phyloP scores from a whole-genome alignment of 2,888 invertebrate species.

The Tholera decimalis region DNA sequence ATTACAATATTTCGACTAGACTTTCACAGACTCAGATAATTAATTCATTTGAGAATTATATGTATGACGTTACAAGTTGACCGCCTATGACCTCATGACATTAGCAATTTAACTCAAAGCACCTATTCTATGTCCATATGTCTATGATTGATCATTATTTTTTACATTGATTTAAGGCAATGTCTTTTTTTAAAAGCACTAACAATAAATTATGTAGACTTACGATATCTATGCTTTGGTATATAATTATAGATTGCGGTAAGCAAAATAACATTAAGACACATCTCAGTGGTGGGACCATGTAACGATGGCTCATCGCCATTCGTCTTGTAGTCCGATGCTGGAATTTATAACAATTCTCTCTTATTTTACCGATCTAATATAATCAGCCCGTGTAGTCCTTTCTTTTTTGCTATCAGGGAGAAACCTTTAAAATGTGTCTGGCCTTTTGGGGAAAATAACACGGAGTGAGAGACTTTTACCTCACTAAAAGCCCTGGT shows the following conservation, averaged over 20 bases:
- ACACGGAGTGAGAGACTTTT: too few relatives aligned
- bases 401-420: too few relatives aligned
- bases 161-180: conserved; percentile 10
- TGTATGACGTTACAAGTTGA: conserved; percentile 12
- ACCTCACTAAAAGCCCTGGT: too few relatives aligned
- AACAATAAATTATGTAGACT: conserved; percentile 16
- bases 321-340: too few relatives aligned
- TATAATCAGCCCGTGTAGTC: too few relatives aligned
- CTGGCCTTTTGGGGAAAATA: too few relatives aligned
- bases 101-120: conserved; percentile 19
- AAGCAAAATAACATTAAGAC: background rate
- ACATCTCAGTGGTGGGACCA: too few relatives aligned
- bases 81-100: conserved; percentile 43
- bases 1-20: conserved; percentile 17
- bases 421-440: too few relatives aligned
- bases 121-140: conserved; percentile 9
- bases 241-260: conserved; percentile 1
- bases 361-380: too few relatives aligned
- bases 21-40: conserved; percentile 39
- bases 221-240: background rate
- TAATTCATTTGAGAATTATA: conserved; percentile 42
- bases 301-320: too few relatives aligned
- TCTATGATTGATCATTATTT: conserved; percentile 21
- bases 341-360: too few relatives aligned
- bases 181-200: background rate